phyloP scores from a whole-genome alignment of 2,888 invertebrate species.

The Netelia inedita region DNA sequence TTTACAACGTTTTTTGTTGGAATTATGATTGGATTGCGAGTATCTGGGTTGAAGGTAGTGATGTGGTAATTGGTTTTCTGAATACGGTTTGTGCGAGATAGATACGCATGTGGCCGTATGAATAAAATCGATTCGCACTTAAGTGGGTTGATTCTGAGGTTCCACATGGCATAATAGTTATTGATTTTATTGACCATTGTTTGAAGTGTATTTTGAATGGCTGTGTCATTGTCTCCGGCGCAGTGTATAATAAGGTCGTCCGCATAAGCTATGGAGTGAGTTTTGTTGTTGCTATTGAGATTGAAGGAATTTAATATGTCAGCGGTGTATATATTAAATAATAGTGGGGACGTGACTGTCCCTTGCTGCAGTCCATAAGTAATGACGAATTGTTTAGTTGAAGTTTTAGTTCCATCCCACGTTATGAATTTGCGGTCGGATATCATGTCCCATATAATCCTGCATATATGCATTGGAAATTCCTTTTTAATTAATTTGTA shows the following conservation, averaged over 20 bases:
- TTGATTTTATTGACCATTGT: constrained; percentile 48
- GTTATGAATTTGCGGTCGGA: background rate
- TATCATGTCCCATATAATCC: constrained; percentile 26
- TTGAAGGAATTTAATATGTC: constrained; percentile 48
- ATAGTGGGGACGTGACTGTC: constrained; percentile 43
- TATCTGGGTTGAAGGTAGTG: background rate
- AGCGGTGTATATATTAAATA: constrained; percentile 59
- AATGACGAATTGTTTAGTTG: background rate
- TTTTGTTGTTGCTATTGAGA: constrained; percentile 19
- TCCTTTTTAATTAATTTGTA: constrained; percentile 33
- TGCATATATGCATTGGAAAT: background rate
- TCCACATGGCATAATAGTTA: constrained; percentile 57
- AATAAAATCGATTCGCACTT: constrained; percentile 66
- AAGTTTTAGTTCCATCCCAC: constrained; percentile 15
- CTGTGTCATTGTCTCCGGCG: background rate
- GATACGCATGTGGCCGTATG: constrained; percentile 12
- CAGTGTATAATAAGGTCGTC: constrained; percentile 58
- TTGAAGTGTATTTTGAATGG: constrained; percentile 16
- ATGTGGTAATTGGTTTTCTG: background rate
- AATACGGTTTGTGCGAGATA: background rate
- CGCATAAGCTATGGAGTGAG: constrained; percentile 45
- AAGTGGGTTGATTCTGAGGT: constrained; percentile 49
- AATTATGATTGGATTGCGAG: background rate
- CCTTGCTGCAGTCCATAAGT: constrained; percentile 48
- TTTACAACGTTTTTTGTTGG: constrained; percentile 40